A percentile compares a stretch with the other conserved stretches of the same genome.
phyloP scores from a whole-genome alignment of 2,888 invertebrate genomes.

The Plutella xylostella region DNA sequence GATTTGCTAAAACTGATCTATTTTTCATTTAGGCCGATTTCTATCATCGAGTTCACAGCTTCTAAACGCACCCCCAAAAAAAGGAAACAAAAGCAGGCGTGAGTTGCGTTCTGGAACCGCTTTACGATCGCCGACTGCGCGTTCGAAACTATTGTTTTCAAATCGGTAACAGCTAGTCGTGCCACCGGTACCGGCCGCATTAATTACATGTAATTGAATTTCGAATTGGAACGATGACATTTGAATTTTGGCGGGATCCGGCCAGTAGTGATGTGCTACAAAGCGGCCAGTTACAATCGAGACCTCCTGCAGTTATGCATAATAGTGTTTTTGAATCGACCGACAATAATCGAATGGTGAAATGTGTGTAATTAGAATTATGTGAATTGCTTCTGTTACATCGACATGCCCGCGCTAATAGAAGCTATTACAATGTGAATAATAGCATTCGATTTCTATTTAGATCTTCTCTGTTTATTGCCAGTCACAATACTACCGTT shows the following conservation, averaged over 20 bases:
- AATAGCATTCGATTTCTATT: not conserved
- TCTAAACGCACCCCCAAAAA: conserved; percentile 14
- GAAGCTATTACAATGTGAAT: conserved; percentile 2
- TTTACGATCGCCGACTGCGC: conserved; percentile 40
- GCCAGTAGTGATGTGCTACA: conserved; percentile 61
- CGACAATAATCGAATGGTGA: conserved; percentile 56
- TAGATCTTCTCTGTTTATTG: not conserved
- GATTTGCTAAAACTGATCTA: conserved; percentile 1
- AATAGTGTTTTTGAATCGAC: conserved; percentile 54
- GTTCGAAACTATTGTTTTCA: conserved; percentile 50
- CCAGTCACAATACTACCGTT: not conserved
- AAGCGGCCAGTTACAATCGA: conserved; percentile 51
- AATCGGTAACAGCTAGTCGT: conserved; percentile 53
- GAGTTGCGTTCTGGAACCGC: conserved; percentile 42
- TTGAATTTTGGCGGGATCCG: conserved; percentile 66
- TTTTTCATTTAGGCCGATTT: conserved; percentile 14
- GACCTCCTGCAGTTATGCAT: conserved; percentile 59
- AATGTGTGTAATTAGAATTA: conserved; percentile 69
- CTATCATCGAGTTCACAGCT: conserved; percentile 34
- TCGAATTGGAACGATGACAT: conserved; percentile 76
- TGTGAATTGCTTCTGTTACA: conserved; percentile 64
- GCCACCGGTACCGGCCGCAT: conserved; percentile 59
- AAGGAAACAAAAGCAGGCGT: conserved; percentile 31
- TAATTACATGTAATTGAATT: conserved; percentile 76
- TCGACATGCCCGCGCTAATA: conserved; percentile 45